A percentile compares a stretch with the other conserved stretches of the same genome.
phyloP scores from a whole-genome alignment of 2,888 invertebrate genomes.

The Rapana venosa region DNA sequence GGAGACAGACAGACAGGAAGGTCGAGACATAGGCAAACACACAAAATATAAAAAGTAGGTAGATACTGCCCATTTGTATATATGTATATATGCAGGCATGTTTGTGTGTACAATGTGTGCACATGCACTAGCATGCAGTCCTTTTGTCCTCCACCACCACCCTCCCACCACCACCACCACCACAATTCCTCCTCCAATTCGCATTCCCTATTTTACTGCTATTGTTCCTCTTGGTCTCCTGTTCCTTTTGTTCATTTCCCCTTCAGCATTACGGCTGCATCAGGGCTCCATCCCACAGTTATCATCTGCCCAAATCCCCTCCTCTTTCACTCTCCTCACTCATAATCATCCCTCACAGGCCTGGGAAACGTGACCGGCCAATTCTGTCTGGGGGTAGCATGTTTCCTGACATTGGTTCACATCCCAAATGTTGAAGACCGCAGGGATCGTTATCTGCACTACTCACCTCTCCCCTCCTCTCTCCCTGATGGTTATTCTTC shows the following conservation, averaged over 20 bases:
- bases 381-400: background rate
- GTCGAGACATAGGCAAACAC: too few species aligned
- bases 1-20: too few species aligned
- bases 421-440: background rate
- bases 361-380: constrained; percentile 1
- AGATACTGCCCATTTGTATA: background rate
- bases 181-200: background rate
- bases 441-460: background rate
- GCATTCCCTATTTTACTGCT: too few species aligned
- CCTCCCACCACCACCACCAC: background rate
- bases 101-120: background rate
- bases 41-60: too few species aligned
- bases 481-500: constrained; percentile 6
- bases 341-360: background rate
- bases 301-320: background rate
- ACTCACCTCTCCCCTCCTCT: background rate
- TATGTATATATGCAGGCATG: background rate
- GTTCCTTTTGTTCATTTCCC: too few species aligned
- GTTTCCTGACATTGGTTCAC: background rate
- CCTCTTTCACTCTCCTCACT: background rate
- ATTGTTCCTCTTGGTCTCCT: too few species aligned
- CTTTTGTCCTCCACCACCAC: background rate
- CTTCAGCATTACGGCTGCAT: too few species aligned
- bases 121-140: background rate
- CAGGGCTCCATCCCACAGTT: background rate